Evolutionary conservation across 92 coral and sea anemone genomes (phyloP), one percentile per base, ranked within the genome.

Genomic region (Hydrozoanthus gracilis): DNA sequence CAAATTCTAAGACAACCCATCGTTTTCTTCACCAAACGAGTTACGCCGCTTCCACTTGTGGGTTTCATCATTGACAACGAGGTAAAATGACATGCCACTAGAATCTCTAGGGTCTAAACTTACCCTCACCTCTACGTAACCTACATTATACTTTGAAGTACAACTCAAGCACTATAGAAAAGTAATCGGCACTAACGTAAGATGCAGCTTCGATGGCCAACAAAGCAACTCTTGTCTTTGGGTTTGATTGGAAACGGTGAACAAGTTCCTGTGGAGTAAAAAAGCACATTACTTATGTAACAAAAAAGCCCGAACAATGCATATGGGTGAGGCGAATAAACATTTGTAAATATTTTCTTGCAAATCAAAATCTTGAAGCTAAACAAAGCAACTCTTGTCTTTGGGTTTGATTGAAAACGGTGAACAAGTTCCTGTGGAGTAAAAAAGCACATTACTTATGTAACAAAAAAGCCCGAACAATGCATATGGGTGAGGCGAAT

Each of bases 131-230:
- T 27, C 39, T 27, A 17, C 8, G 11, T 17, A 17, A 66, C 71
- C 69, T 64, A 17, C 3, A 6, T 0, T 12, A 58, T 4, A 58
- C 3, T 56, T 1, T 4, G 2, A 58, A 58, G 1, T 58, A 11
- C 64, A 58, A 16, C 64, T 58, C 15, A 58, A 58, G 15, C 64
- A 58, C 16, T 58, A 5, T 7, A 0, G 15, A 11, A 8, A 46
- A 17, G 56, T 45, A 0, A n/a, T 64, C n/a, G n/a, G 20, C 17
- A 93, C 98, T 95, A 88, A 96, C 99, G 83, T 86, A 91, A 2
- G 99, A 96, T 0, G 99, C 99, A 51, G 99, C 99, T 84, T 95
- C 94, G 58, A 95, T 92, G 61, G 98, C 88, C 12, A 96, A 88
- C 39, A 93, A 88, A 7, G 99, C 99, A 44, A 95, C 95, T 11